Conservation (phyloP, 2,797 vertebrate species). For the Megaceryle alcyon region DNA sequence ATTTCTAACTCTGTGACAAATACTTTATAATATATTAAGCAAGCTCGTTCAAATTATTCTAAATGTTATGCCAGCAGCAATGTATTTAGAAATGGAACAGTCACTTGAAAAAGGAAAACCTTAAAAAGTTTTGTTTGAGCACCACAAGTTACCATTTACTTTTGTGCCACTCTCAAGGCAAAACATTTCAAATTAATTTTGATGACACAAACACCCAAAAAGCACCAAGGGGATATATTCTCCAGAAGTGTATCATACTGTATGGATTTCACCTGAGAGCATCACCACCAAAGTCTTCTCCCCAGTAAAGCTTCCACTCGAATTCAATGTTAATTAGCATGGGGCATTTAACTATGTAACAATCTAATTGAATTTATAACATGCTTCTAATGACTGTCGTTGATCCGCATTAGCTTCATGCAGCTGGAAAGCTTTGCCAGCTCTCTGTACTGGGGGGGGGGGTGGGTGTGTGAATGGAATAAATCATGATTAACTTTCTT, state of each 20-base stretch:
- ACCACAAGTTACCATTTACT: background rate
- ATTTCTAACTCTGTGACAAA: conserved; percentile 43
- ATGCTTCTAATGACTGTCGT: background rate
- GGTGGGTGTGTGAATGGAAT: too few relatives aligned
- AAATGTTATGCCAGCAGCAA: background rate
- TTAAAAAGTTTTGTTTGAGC: background rate
- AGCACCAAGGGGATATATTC: background rate
- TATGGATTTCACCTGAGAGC: background rate
- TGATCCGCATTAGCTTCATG: background rate
- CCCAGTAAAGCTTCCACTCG: background rate
- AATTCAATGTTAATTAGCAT: background rate
- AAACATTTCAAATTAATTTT: background rate
- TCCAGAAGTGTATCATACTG: background rate
- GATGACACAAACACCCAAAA: background rate
- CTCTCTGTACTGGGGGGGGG: background rate
- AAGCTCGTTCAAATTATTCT: background rate
- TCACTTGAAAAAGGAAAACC: background rate
- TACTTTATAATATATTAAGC: conserved; percentile 16
- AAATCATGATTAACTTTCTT: background rate
- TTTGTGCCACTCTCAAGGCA: background rate
- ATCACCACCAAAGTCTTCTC: background rate
- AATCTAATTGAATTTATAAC: background rate
- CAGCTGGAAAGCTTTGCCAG: background rate
- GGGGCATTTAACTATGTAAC: background rate
- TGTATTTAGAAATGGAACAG: background rate